These are phyloP conservation scores for Ficedula albicollis DNA, from an alignment of 2,797 vertebrate genomes.

Conservation along the genomic window DNA sequence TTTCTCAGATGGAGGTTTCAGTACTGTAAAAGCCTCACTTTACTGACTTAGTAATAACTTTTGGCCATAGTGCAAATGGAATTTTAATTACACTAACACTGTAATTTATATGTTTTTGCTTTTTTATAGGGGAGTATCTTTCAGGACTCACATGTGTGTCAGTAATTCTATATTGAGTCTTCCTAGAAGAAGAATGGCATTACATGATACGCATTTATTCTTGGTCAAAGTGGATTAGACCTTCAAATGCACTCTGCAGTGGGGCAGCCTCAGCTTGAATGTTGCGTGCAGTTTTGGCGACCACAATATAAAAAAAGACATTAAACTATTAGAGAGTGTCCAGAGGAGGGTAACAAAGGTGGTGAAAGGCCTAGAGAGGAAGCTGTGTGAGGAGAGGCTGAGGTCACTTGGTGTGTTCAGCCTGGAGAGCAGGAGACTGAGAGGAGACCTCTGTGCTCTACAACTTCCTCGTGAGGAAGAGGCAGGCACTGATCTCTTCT, in stretches of 20 bases:
- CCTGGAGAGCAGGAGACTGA: not conserved
- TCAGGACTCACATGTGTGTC: not conserved
- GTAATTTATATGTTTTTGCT: not conserved
- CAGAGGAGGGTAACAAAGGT: not conserved
- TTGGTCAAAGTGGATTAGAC: not conserved
- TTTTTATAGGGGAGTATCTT: not conserved
- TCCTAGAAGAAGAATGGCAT: not conserved
- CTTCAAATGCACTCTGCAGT: not conserved
- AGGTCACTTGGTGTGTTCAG: not conserved
- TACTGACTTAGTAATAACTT: not conserved
- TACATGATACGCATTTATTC: not conserved
- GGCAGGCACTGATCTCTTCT: not conserved
- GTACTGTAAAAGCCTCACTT: not conserved
- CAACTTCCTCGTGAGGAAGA: rapidly evolving
- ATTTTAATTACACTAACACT: not conserved
- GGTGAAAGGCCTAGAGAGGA: not conserved
- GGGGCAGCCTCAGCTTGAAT: not conserved
- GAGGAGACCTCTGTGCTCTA: too few relatives aligned
- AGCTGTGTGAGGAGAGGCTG: not conserved
- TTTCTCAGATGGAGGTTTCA: not conserved
- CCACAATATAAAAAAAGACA: not conserved
- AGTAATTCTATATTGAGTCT: not conserved
- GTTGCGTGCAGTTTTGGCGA: not conserved
- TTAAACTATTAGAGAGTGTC: not conserved
- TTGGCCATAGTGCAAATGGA: not conserved